Evolutionary conservation across 2,888 invertebrate genomes (phyloP).

Genomic region (Agrotis ipsilon): DNA sequence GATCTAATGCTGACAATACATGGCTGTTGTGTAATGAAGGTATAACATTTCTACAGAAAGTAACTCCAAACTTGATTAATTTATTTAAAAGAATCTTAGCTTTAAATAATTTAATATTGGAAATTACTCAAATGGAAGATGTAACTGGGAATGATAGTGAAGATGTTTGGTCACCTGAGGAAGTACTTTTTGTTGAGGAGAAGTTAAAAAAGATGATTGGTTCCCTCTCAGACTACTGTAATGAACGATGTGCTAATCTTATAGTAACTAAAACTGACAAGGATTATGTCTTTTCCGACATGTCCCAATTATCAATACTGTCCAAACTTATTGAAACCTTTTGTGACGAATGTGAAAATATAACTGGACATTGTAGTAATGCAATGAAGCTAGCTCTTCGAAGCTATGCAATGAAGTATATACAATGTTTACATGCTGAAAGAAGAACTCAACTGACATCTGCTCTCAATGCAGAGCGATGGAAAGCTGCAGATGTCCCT

Average conservation of each 20-base stretch:
- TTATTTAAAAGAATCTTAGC: conserved; percentile 94
- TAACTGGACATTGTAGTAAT: conserved; percentile 94
- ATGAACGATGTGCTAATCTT: conserved; percentile 97
- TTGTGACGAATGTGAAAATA: conserved; percentile 93
- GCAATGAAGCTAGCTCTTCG: conserved; percentile 96
- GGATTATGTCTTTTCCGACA: conserved; percentile 93
- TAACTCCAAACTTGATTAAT: conserved; percentile 92
- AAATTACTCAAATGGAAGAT: conserved; percentile 92
- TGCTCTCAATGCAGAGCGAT: conserved; percentile 97
- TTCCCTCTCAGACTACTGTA: conserved; percentile 97
- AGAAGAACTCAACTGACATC: conserved; percentile 96
- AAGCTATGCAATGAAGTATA: conserved; percentile 97
- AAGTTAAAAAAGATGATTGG: conserved; percentile 95
- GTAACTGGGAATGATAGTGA: conserved; percentile 92
- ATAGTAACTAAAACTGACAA: conserved; percentile 95
- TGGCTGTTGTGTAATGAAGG: conserved; percentile 93
- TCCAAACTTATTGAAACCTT: conserved; percentile 95
- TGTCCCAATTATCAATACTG: conserved; percentile 94
- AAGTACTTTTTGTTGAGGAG: conserved; percentile 93
- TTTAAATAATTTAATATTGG: conserved; percentile 94
- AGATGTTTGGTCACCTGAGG: conserved; percentile 93
- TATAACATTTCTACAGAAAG: conserved; percentile 92
- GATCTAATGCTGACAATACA: conserved; percentile 84
- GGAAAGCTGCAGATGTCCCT: conserved; percentile 98
- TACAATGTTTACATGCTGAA: conserved; percentile 97